Conservation (phyloP, 2,888 invertebrate species). For the Scaptodrosophila latifasciaeformis region DNA sequence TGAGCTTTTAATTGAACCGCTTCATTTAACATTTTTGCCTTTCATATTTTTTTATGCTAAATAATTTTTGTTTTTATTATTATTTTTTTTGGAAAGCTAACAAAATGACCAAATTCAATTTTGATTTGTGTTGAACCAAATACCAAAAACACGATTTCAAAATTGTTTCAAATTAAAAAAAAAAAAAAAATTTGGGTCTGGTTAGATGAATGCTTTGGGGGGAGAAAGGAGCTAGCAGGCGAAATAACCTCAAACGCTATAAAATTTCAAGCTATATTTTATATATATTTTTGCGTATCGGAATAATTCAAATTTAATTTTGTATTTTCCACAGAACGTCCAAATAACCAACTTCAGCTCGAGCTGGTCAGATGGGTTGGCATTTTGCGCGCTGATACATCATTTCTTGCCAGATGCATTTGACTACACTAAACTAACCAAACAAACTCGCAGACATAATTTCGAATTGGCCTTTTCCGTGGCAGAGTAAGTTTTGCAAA, state of each 20-base stretch:
- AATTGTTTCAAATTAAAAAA: too few relatives aligned
- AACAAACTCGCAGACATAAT: conserved; percentile 93
- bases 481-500: conserved; percentile 90
- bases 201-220: too few relatives aligned
- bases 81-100: conserved; percentile 1
- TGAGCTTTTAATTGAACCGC: too few relatives aligned
- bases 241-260: too few relatives aligned
- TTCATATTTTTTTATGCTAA: neutral
- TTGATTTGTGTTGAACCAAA: too few relatives aligned
- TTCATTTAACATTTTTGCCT: conserved; percentile 16
- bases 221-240: too few relatives aligned
- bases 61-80: neutral
- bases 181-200: too few relatives aligned
- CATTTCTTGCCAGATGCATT: conserved; percentile 98
- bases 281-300: neutral
- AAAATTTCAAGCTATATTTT: neutral
- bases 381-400: conserved; percentile 98
- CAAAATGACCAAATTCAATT: too few relatives aligned
- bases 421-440: conserved; percentile 91
- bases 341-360: conserved; percentile 98
- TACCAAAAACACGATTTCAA: too few relatives aligned
- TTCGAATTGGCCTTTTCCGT: conserved; percentile 98
- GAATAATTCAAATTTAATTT: conserved; percentile 22
- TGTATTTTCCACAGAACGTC: conserved; percentile 84
- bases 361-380: conserved; percentile 98